Evolutionary conservation across 2,888 invertebrate genomes (phyloP).

Genomic region (Diadegma fenestrale): DNA sequence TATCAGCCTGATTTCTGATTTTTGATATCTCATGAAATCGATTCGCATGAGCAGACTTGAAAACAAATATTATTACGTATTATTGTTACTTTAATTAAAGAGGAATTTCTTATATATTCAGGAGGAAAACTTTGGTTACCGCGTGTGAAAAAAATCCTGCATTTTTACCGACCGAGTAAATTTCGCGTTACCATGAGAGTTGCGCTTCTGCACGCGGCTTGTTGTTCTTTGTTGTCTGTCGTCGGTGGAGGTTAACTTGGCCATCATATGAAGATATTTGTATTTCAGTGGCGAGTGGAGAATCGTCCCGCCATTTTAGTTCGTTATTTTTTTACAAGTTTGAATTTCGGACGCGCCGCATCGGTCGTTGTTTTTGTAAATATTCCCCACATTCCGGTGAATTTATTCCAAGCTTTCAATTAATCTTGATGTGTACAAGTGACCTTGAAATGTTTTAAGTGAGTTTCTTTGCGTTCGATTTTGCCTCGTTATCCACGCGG

Average conservation of each 20-base stretch:
- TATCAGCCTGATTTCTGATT: not conserved
- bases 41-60: too few relatives aligned
- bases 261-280: not conserved
- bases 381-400: not conserved
- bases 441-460: not conserved
- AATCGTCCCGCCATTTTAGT: constrained; percentile 9
- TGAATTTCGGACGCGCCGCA: constrained; percentile 1
- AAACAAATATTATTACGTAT: too few relatives aligned
- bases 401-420: not conserved
- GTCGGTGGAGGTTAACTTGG: not conserved
- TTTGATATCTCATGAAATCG: not conserved
- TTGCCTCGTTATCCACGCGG: not conserved
- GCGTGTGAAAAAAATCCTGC: not conserved
- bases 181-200: not conserved
- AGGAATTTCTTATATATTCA: not conserved
- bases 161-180: not conserved
- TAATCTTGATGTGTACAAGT: not conserved
- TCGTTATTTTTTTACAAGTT: constrained; percentile 21
- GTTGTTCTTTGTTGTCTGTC: constrained; percentile 1
- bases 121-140: not conserved
- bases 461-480: not conserved
- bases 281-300: constrained; percentile 3
- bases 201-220: not conserved
- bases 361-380: not conserved
- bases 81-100: not conserved